Evolutionary conservation across 2,113 vertebrate genomes (phyloP), one percentile per base, ranked within the genome.

Genomic region (Pseudopipra pipra): DNA sequence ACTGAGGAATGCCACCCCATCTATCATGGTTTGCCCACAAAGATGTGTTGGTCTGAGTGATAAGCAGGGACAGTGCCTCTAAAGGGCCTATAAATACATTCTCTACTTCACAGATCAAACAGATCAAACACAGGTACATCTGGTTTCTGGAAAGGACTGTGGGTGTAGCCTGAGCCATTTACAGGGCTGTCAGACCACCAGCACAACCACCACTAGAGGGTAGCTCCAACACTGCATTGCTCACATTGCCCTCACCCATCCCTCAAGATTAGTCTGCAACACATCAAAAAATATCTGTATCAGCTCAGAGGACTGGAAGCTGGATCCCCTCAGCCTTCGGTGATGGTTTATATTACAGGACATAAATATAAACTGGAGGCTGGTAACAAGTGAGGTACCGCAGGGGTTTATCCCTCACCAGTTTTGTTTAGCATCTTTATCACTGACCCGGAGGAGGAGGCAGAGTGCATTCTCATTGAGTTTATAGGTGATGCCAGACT

Each of bases 231-330:
- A n/a, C 22, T 52, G 35, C 47, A 11, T 35, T 66, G 54, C 66
- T 73, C 66, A 47, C n/a, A 16, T 31, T 27, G 76, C 81, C 89
- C 56, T 85, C 2, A 1, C 43, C 82, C 68, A 81, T 65, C 52
- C 61, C 73, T 86, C 72, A 65, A 68, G 61, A 71, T 77, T 55
- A 88, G 68, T 81, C 90, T 90, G 68, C 49, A 66, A 62, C 24
- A 51, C 49, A 74, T 86, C 55, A 85, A 66, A 90, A 93, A 86
- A 88, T 52, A 87, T 52, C 61, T 83, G 55, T 72, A 87, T 85
- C 85, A 88, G 80, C 75, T 88, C 90, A 94, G 76, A 91, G 80
- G 65, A 82, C 83, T 92, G 74, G 91, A 95, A 93, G 84, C 75
- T 93, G 87, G 66, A 93, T 86, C 43, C 72, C 58, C 67, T 85